These are phyloP conservation scores for Paradoxurus hermaphroditus DNA, from an alignment of 2,113 vertebrate genomes.

Conservation along the genomic window DNA sequence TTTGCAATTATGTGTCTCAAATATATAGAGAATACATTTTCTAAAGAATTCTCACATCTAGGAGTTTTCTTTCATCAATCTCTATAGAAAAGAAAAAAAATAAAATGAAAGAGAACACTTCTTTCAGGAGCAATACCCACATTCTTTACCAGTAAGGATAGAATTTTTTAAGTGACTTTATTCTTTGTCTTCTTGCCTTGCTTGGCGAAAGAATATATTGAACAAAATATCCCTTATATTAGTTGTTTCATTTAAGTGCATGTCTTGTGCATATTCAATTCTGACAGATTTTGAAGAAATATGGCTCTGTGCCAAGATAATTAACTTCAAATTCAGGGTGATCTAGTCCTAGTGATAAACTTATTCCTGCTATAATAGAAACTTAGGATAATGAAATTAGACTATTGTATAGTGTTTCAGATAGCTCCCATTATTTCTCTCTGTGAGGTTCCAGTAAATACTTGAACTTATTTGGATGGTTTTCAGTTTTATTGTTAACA, in stretches of 20 bases:
- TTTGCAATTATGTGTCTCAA: not conserved
- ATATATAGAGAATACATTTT: not conserved
- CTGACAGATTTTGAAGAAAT: slow-evolving; percentile 4
- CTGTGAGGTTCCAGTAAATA: not conserved
- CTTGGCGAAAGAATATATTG: not conserved
- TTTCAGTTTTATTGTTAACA: not conserved
- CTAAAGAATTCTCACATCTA: not conserved
- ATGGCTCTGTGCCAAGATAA: not conserved
- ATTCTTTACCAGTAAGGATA: not conserved
- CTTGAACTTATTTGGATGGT: not conserved
- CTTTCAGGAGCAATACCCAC: not conserved
- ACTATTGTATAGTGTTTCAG: not conserved
- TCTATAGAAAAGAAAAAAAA: not conserved
- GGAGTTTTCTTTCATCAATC: not conserved
- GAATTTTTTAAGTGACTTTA: not conserved
- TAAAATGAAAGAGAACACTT: not conserved
- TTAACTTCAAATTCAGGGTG: slow-evolving; percentile 1
- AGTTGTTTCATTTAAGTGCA: not conserved
- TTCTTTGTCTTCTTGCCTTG: not conserved
- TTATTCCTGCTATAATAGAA: not conserved
- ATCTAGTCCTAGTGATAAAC: not conserved
- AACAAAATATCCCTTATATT: not conserved
- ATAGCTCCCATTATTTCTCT: not conserved
- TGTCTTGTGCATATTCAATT: not conserved
- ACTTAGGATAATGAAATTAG: not conserved